These are phyloP conservation scores for Sarcophaga variegata DNA, from an alignment of 2,888 invertebrate genomes.

Conservation along the genomic window DNA sequence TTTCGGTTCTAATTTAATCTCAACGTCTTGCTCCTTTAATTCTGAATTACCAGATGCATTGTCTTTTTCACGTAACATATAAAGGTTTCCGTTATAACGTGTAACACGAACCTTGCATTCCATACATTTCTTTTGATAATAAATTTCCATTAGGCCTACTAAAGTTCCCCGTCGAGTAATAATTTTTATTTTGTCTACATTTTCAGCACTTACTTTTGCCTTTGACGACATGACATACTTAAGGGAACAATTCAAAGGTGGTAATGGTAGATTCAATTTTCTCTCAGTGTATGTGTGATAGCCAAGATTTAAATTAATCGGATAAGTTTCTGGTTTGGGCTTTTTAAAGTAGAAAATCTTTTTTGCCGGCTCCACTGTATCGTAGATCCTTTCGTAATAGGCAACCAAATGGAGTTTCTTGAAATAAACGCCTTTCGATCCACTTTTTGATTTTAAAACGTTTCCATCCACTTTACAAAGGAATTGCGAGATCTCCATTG, in stretches of 20 bases:
- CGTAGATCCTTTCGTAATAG: background rate
- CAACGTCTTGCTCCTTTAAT: background rate
- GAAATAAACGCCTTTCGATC: background rate
- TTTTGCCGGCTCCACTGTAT: background rate
- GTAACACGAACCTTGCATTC: background rate
- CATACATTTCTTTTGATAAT: background rate
- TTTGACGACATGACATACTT: background rate
- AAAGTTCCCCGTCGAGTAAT: slow-evolving; percentile 15
- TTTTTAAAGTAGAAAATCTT: slow-evolving; percentile 35
- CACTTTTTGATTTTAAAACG: background rate
- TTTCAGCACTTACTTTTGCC: background rate
- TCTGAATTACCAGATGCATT: background rate
- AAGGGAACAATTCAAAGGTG: background rate
- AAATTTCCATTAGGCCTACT: background rate
- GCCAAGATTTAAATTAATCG: slow-evolving; percentile 33
- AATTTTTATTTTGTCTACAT: background rate
- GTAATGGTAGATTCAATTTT: background rate
- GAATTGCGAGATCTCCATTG: background rate
- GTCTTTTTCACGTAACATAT: slow-evolving; percentile 12
- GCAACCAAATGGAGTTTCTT: background rate
- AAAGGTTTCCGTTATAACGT: slow-evolving; percentile 29
- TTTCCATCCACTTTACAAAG: background rate
- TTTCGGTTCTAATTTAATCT: background rate
- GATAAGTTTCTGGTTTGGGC: background rate
- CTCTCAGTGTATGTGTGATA: background rate